Evolutionary conservation across 2,113 vertebrate species (phyloP).

Genomic region (Takifugu bimaculatus): DNA sequence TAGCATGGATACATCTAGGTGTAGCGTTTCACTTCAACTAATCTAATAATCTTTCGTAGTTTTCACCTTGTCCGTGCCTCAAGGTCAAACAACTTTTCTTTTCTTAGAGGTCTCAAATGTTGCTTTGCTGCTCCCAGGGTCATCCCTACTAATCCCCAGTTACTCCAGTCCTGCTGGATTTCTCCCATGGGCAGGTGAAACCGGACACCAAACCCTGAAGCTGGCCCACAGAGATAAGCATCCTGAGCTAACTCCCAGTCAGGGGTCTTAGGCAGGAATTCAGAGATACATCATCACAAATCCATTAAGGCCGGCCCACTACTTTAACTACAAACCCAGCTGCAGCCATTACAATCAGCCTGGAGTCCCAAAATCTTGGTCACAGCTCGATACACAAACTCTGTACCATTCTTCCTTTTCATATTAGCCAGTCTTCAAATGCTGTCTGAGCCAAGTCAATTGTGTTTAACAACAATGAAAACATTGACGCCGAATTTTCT

Average conservation of each 20-base stretch:
- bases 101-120: slow-evolving; percentile 94
- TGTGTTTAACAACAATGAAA: neutral
- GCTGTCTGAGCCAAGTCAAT: neutral
- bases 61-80: slow-evolving; percentile 78
- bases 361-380: slow-evolving; percentile 18
- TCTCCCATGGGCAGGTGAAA: slow-evolving; percentile 86
- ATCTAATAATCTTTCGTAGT: slow-evolving; percentile 79
- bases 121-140: slow-evolving; percentile 80
- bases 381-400: slow-evolving; percentile 7
- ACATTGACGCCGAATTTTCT: neutral
- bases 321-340: slow-evolving; percentile 61
- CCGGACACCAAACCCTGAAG: slow-evolving; percentile 85
- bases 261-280: slow-evolving; percentile 84
- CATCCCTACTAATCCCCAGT: slow-evolving; percentile 90
- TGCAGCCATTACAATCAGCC: slow-evolving; percentile 37
- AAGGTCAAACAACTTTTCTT: slow-evolving; percentile 81
- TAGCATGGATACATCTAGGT: slow-evolving; percentile 51
- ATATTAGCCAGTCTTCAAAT: neutral
- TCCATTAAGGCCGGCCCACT: slow-evolving; percentile 83
- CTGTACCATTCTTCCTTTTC: neutral
- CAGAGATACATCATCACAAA: slow-evolving; percentile 89
- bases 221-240: slow-evolving; percentile 86
- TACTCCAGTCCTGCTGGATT: slow-evolving; percentile 80
- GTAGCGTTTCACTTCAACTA: slow-evolving; percentile 71
- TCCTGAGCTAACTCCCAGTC: slow-evolving; percentile 83